These are phyloP conservation scores for Phodopus roborovskii DNA, from an alignment of 2,113 vertebrate species.

Conservation along the genomic window DNA sequence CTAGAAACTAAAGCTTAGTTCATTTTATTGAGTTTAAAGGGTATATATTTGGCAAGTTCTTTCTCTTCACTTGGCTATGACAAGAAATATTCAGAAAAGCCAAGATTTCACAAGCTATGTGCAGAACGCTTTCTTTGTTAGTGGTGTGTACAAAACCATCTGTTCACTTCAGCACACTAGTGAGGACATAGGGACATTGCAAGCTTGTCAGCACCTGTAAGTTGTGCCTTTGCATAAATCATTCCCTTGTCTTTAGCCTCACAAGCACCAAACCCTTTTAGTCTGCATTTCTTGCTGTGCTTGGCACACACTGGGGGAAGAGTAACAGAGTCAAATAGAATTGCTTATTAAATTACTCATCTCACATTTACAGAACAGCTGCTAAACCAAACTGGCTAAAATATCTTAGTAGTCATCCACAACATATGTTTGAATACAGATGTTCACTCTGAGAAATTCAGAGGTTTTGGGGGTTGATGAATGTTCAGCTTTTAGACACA, in stretches of 20 bases:
- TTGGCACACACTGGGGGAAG: constrained; percentile 52
- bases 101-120: constrained; percentile 34
- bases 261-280: constrained; percentile 59
- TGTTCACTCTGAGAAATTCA: constrained; percentile 68
- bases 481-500: constrained; percentile 66
- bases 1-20: background rate
- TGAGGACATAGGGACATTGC: constrained; percentile 63
- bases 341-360: constrained; percentile 80
- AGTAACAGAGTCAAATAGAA: constrained; percentile 63
- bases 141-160: constrained; percentile 70
- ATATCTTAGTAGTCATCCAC: constrained; percentile 68
- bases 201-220: constrained; percentile 50
- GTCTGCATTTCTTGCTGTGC: constrained; percentile 58
- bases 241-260: constrained; percentile 47
- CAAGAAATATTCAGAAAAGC: constrained; percentile 45
- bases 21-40: background rate
- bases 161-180: constrained; percentile 56
- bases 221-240: constrained; percentile 60
- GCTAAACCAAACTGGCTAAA: constrained; percentile 75
- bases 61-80: constrained; percentile 33
- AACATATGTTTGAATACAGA: constrained; percentile 79
- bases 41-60: background rate
- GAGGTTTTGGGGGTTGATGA: constrained; percentile 63
- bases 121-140: constrained; percentile 67
- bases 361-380: constrained; percentile 76